Percentiles rank a stretch among this genome's conserved stretches.
phyloP scores from a whole-genome alignment of 2,888 invertebrate genomes.

The Noctua janthina region DNA sequence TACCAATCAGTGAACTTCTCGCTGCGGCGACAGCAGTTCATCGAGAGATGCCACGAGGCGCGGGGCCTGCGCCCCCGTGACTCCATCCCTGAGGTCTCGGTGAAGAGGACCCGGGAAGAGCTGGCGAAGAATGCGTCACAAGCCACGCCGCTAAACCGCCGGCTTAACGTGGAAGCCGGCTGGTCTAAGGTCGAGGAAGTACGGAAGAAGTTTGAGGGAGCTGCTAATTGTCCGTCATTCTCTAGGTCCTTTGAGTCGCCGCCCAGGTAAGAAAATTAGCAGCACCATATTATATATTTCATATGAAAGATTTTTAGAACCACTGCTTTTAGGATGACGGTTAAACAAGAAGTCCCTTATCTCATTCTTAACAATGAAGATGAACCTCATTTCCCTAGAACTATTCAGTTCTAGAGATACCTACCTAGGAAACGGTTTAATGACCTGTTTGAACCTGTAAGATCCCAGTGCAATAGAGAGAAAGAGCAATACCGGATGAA shows the following conservation, averaged over 20 bases:
- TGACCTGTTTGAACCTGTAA: not conserved
- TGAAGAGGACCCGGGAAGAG: constrained; percentile 85
- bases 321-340: not conserved
- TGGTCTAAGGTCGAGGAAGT: constrained; percentile 89
- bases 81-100: constrained; percentile 84
- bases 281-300: too few relatives aligned
- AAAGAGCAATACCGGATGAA: not conserved
- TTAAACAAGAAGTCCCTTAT: not conserved
- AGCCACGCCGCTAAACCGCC: constrained; percentile 81
- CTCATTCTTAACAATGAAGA: not conserved
- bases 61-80: constrained; percentile 80
- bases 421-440: not conserved
- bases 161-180: constrained; percentile 87
- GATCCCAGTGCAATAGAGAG: not conserved
- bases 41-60: constrained; percentile 87
- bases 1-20: constrained; percentile 78
- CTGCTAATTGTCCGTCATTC: constrained; percentile 78
- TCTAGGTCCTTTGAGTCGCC: constrained; percentile 87
- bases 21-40: constrained; percentile 85
- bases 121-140: constrained; percentile 86
- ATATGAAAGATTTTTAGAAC: too few relatives aligned
- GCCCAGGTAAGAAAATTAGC: constrained; percentile 78
- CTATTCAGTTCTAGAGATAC: not conserved
- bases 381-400: not conserved
- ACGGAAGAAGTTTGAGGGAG: constrained; percentile 87